These are phyloP conservation scores for Neomicropteryx cornuta DNA, from an alignment of 1,140 invertebrate species.

Conservation along the genomic window DNA sequence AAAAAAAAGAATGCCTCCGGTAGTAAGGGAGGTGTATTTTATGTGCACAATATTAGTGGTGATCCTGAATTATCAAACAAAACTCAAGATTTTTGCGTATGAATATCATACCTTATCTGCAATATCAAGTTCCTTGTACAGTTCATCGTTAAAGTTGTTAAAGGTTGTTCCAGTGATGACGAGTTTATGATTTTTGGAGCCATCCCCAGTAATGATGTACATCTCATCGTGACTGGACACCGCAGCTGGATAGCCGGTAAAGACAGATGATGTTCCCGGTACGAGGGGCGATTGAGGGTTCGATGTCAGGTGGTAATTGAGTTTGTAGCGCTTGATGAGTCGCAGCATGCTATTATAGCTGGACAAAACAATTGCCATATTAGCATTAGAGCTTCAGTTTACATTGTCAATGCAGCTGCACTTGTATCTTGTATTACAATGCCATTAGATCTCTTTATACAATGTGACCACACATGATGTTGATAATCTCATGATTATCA, in stretches of 20 bases:
- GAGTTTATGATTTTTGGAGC: constrained; percentile 34
- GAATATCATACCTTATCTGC: constrained; percentile 39
- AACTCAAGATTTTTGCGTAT: too few species aligned
- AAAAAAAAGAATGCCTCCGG: too few species aligned
- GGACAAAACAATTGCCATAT: constrained; percentile 16
- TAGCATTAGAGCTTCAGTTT: too few species aligned
- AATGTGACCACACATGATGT: too few species aligned
- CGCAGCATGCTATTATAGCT: constrained; percentile 79
- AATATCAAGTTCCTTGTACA: constrained; percentile 41
- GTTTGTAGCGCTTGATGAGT: constrained; percentile 81
- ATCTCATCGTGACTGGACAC: constrained; percentile 84
- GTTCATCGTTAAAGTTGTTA: constrained; percentile 39
- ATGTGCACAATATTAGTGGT: too few species aligned
- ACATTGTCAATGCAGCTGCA: too few species aligned
- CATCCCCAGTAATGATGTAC: constrained; percentile 47
- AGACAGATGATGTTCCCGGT: constrained; percentile 57
- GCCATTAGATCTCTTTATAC: too few species aligned
- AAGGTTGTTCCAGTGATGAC: constrained; percentile 46
- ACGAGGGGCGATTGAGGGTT: constrained; percentile 44
- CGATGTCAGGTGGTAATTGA: constrained; percentile 58
- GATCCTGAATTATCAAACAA: too few species aligned
- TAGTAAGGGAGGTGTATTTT: too few species aligned
- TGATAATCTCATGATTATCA: too few species aligned
- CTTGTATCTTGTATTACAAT: neutral
- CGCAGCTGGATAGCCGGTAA: constrained; percentile 83